Conservation (phyloP, 2,797 vertebrate species). For the Tenualosa thibaudeaui region DNA sequence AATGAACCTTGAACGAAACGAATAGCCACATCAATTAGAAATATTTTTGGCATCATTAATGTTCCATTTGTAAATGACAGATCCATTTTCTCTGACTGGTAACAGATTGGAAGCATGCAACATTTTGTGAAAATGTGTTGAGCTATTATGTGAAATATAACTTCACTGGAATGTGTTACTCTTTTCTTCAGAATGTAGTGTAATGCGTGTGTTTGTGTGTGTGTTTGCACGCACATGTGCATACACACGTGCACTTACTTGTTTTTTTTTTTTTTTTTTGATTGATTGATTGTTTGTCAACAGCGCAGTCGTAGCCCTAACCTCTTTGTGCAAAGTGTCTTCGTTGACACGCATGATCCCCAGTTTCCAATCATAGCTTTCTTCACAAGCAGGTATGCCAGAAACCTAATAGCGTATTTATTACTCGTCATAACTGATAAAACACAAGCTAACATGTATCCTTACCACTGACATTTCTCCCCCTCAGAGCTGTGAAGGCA, state of each 20-base stretch:
- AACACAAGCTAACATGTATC: not conserved
- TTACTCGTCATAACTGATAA: not conserved
- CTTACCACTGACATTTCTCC: conserved; percentile 31
- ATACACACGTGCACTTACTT: not conserved
- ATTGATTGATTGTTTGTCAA: not conserved
- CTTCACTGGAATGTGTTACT: too few relatives aligned
- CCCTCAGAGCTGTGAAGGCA: conserved; percentile 81
- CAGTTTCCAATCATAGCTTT: conserved; percentile 86
- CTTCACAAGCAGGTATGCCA: conserved; percentile 87
- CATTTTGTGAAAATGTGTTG: too few relatives aligned
- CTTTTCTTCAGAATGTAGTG: not conserved
- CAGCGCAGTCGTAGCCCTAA: conserved; percentile 94
- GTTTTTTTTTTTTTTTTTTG: too few relatives aligned
- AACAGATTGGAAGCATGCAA: too few relatives aligned
- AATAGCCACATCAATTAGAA: too few relatives aligned
- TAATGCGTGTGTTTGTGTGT: not conserved
- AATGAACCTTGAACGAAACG: too few relatives aligned
- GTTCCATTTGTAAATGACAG: too few relatives aligned
- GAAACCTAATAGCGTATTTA: not conserved
- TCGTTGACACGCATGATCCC: conserved; percentile 88
- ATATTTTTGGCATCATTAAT: too few relatives aligned
- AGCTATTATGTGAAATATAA: too few relatives aligned
- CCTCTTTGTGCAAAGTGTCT: conserved; percentile 90
- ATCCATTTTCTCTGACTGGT: too few relatives aligned
- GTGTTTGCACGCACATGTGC: not conserved